Conservation (phyloP, 1,140 invertebrate genomes). For the Pseudoatta argentina region DNA sequence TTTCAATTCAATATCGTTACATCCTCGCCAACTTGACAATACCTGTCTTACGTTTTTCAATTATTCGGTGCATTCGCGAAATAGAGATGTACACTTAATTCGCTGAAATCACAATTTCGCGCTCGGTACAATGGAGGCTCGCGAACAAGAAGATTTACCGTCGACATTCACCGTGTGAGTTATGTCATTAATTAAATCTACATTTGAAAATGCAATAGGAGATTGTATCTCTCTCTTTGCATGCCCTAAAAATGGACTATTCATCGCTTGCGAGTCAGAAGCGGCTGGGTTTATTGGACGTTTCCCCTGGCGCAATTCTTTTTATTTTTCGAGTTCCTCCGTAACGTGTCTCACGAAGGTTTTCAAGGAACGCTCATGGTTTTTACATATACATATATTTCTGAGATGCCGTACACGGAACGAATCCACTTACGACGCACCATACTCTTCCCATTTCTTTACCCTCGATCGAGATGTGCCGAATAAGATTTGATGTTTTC, state of each 20-base stretch:
- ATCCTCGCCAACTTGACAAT: constrained; percentile 44
- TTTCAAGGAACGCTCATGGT: constrained; percentile 28
- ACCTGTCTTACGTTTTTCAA: constrained; percentile 46
- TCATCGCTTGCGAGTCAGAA: constrained; percentile 21
- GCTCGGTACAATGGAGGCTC: background rate
- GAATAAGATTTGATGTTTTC: constrained; percentile 50
- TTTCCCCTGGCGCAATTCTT: constrained; percentile 17
- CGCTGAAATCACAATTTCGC: constrained; percentile 36
- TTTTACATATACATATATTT: constrained; percentile 45
- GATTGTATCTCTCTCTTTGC: constrained; percentile 36
- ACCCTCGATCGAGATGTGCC: constrained; percentile 37
- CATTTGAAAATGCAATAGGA: constrained; percentile 22
- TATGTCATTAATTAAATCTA: constrained; percentile 42
- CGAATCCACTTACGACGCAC: constrained; percentile 54
- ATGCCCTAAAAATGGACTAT: constrained; percentile 18
- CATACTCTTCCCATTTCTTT: constrained; percentile 48
- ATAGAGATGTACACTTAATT: constrained; percentile 41
- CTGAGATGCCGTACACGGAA: constrained; percentile 39
- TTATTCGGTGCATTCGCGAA: constrained; percentile 43
- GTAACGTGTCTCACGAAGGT: constrained; percentile 53
- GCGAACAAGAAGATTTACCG: constrained; percentile 18
- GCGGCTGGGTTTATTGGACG: constrained; percentile 32
- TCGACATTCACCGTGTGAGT: background rate
- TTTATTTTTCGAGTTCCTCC: constrained; percentile 32
- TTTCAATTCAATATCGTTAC: constrained; percentile 55